These are phyloP conservation scores for Clusia tigrina DNA, from an alignment of 2,888 invertebrate species.

Conservation along the genomic window DNA sequence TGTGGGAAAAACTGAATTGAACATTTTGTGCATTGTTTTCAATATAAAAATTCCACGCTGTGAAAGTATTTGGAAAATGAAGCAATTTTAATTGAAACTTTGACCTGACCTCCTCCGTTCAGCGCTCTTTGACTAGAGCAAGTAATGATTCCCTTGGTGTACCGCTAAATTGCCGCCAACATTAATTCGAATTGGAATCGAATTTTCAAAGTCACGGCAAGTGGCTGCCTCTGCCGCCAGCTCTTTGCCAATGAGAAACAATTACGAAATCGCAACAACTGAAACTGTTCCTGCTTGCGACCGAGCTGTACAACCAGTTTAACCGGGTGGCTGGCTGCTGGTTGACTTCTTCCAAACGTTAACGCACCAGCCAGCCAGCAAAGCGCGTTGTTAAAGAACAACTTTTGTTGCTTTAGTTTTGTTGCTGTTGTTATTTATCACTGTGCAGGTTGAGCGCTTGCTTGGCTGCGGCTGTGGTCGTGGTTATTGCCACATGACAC, in stretches of 20 bases:
- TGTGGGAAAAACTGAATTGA: too few species aligned
- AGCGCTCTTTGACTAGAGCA: too few species aligned
- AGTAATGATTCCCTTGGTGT: too few species aligned
- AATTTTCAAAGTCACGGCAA: background rate
- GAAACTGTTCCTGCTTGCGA: background rate
- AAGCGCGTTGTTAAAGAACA: background rate
- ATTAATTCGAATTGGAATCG: too few species aligned
- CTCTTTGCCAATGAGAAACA: too few species aligned
- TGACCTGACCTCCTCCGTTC: too few species aligned
- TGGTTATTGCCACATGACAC: too few species aligned
- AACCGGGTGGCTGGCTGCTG: background rate
- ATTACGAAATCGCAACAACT: background rate
- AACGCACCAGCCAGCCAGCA: background rate
- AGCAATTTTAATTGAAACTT: too few species aligned
- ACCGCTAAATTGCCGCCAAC: background rate
- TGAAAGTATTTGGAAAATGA: too few species aligned
- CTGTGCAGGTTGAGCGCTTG: background rate
- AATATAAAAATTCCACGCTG: too few species aligned
- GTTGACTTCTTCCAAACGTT: background rate
- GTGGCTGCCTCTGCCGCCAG: too few species aligned
- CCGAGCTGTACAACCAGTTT: background rate
- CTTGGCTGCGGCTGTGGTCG: background rate
- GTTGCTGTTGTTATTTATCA: background rate
- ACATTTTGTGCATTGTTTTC: too few species aligned
- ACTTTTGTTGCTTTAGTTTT: background rate